phyloP scores from a whole-genome alignment of 2,113 vertebrate genomes.

The Stigmatopora argus region DNA sequence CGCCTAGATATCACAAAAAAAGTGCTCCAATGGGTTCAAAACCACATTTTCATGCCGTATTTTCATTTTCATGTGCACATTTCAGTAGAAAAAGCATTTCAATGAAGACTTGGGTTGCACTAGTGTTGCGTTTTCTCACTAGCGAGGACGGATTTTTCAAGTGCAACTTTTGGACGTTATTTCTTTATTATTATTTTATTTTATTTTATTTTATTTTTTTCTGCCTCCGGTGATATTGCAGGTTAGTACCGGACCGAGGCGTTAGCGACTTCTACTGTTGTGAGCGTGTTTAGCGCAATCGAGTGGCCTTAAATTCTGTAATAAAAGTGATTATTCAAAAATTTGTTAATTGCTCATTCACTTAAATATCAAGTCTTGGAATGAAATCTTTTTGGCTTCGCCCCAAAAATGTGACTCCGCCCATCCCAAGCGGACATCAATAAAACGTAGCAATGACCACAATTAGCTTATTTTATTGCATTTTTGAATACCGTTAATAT shows the following conservation, averaged over 20 bases:
- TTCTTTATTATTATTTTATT: background rate
- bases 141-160: background rate
- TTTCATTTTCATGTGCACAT: too few relatives aligned
- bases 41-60: too few relatives aligned
- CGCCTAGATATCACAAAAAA: too few relatives aligned
- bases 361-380: too few relatives aligned
- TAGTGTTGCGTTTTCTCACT: background rate
- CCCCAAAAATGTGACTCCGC: too few relatives aligned
- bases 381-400: too few relatives aligned
- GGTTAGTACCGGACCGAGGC: conserved; percentile 10
- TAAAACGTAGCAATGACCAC: too few relatives aligned
- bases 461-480: too few relatives aligned
- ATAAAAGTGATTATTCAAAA: conserved; percentile 57
- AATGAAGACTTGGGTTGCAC: background rate
- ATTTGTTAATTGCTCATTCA: background rate
- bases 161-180: background rate
- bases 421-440: too few relatives aligned
- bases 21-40: too few relatives aligned
- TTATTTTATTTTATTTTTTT: background rate
- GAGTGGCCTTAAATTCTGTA: conserved; percentile 72
- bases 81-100: too few relatives aligned
- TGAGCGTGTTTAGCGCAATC: conserved; percentile 45
- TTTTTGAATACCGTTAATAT: too few relatives aligned
- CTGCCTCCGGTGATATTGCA: background rate
- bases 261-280: background rate